Base-by-base conservation (phyloP, 2,888 invertebrate genomes). In the Drosophila stalkeri region DNA sequence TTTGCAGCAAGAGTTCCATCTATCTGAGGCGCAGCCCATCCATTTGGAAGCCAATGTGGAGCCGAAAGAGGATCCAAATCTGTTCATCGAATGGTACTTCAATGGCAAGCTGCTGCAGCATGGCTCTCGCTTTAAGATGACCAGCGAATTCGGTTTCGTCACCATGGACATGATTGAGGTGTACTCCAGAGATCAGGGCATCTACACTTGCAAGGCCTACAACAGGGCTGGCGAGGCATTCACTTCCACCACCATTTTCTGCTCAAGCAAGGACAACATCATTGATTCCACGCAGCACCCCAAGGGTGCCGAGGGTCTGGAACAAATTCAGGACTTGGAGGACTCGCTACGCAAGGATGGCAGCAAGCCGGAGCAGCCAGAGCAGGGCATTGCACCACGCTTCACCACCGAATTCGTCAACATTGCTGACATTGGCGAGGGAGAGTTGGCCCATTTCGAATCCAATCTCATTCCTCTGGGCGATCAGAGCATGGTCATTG, bases 401-500 rank as follows among this genome's bases (percentile, higher is more conserved):
- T 98, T 98, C 90, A 97, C 97, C 8, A 97, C 97, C 0, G 96
- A 97, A 91, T 98, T 98, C 93, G 95, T 96, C 82, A 96, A 97
- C 81, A 94, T 98, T 70, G 94, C 94, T 12, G 97, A 97, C 87
- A 94, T 99, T 56, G 96, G 96, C 46, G 99, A 99, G 94, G 98
- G 98, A 66, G 98, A 99, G 93, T 96, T 98, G 82, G 99, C 99
- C 80, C 99, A 99, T 93, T 99, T 99, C 93, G 99, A 99, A 94
- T 99, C 99, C 43, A 98, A 97, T 56, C 94, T 99, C 9, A 97
- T 98, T 59, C 99, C 99, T 14, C 96, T 97, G 55, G 98, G 98
- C 14, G 98, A 98, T 91, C 97, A 98, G 92, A 97, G 96, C 31
- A 98, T 98, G 98, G 95, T 96, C 33, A 97, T 98, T 62, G 98